Base-by-base conservation (phyloP, 1,140 invertebrate genomes). In the Yoshiicerus persimilis region DNA sequence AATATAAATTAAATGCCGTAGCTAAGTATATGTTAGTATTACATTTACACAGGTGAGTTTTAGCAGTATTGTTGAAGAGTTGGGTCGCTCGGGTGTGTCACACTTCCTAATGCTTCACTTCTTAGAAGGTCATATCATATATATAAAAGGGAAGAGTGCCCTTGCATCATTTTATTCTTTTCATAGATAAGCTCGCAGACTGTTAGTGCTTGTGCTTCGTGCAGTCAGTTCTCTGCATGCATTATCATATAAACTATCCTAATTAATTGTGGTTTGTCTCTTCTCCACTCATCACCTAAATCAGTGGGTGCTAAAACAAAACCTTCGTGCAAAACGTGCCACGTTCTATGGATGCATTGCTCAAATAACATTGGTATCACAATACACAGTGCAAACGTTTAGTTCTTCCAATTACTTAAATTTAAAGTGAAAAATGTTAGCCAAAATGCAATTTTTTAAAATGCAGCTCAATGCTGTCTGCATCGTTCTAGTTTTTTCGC, bases 81-180 rank as follows among this genome's bases (percentile, higher is more conserved):
- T 56, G 47, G 47, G 47, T 56, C 47, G 47, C 47, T 80, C 75
- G 87, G 87, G 87, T 86, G 87, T 88, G 87, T 88, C 87, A 38
- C 41, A 88, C 87, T 88, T 88, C 87, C 87, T 88, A 86, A 80
- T 86, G 62, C 56, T 32, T 80, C 84, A 85, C 80, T 80, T 77
- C 83, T 23, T 32, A 30, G 47, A 36, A 77, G 64, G 38, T 32
- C 64, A 75, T 86, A 36, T 80, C 75, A 80, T 80, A 80, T 36
- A 80, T 80, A 80, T 80, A 88, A 77, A 56, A 64, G 34, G 64
- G 38, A 85, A 66, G 38, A 88, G 20, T 80, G 83, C 66, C 62
- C 70, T 88, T 88, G 56, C 84, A 41, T 64, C 80, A 30, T 36
- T 88, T 88, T 62, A 88, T 27, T 88, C 70, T 87, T 75, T 41